Evolutionary conservation across 30 jellyfish, hydroid and myxozoan species (phyloP).

Genomic region (Pelagia noctiluca): DNA sequence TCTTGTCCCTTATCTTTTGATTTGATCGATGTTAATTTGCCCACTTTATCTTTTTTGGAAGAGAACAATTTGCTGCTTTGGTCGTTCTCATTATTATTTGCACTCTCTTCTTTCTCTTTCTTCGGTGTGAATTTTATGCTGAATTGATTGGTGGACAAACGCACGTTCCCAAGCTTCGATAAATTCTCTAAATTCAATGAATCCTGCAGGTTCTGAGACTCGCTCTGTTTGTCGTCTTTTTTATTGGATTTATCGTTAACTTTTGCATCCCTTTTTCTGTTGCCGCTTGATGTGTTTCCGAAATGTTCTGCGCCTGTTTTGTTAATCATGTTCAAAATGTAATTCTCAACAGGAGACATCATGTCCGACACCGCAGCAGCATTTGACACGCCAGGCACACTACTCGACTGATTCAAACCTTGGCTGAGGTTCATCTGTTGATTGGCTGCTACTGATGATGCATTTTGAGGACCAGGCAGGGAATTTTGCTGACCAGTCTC

Average conservation of each 20-base stretch:
- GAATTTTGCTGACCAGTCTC: neutral
- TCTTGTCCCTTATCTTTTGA: too few species aligned
- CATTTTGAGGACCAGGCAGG: neutral
- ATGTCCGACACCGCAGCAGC: constrained; percentile 70
- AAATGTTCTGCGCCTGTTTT: constrained; percentile 59
- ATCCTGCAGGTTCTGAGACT: neutral
- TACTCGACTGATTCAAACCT: constrained; percentile 56
- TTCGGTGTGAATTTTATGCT: constrained; percentile 50
- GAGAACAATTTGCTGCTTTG: constrained; percentile 20
- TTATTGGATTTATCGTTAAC: neutral
- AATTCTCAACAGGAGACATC: constrained; percentile 75
- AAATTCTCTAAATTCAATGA: neutral
- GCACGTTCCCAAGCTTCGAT: constrained; percentile 42
- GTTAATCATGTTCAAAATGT: constrained; percentile 60
- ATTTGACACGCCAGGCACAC: constrained; percentile 42
- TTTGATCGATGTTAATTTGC: neutral
- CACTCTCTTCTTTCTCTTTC: neutral
- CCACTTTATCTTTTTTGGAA: constrained; percentile 21
- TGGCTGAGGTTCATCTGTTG: constrained; percentile 6
- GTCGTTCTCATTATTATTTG: constrained; percentile 11
- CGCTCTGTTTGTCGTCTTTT: neutral
- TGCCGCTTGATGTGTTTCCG: constrained; percentile 47
- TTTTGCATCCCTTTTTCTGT: constrained; percentile 46
- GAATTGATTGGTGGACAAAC: constrained; percentile 37
- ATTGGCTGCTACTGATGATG: neutral